phyloP scores from a whole-genome alignment of 2,797 vertebrate species.

The Acipenser transmontanus region DNA sequence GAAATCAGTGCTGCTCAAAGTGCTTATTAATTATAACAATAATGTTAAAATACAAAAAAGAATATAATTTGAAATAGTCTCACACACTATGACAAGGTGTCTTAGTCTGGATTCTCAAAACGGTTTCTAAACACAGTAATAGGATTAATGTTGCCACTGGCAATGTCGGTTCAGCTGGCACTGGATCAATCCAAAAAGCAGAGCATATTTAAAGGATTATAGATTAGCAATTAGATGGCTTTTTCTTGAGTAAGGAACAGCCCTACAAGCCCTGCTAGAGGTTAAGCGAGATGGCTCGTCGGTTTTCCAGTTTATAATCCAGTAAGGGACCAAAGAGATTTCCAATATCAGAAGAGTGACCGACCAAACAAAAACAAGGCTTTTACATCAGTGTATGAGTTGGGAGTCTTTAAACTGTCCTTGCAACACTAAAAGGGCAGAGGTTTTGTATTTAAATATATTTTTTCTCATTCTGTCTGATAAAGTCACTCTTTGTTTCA shows the following conservation, averaged over 20 bases:
- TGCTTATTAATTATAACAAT: constrained; percentile 52
- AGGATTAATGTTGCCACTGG: constrained; percentile 83
- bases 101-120: constrained; percentile 44
- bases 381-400: constrained; percentile 25
- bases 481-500: too few relatives aligned
- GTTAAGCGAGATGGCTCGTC: constrained; percentile 59
- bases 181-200: constrained; percentile 82
- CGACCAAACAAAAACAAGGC: constrained; percentile 26
- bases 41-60: constrained; percentile 29
- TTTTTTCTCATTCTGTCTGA: too few relatives aligned
- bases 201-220: constrained; percentile 90
- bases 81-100: constrained; percentile 27
- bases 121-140: constrained; percentile 67
- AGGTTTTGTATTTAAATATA: constrained; percentile 20
- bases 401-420: constrained; percentile 24
- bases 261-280: constrained; percentile 61
- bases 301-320: constrained; percentile 56
- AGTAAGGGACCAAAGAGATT: constrained; percentile 33
- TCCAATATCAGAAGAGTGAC: constrained; percentile 32
- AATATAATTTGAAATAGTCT: constrained; percentile 5
- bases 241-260: constrained; percentile 66
- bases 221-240: constrained; percentile 94
- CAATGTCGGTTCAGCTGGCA: constrained; percentile 74
- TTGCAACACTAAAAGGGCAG: constrained; percentile 10
- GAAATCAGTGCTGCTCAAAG: constrained; percentile 25